Percentiles rank a stretch among this genome's conserved stretches.
Conservation (phyloP, 2,113 vertebrate genomes). For the Mungos mungo region DNA sequence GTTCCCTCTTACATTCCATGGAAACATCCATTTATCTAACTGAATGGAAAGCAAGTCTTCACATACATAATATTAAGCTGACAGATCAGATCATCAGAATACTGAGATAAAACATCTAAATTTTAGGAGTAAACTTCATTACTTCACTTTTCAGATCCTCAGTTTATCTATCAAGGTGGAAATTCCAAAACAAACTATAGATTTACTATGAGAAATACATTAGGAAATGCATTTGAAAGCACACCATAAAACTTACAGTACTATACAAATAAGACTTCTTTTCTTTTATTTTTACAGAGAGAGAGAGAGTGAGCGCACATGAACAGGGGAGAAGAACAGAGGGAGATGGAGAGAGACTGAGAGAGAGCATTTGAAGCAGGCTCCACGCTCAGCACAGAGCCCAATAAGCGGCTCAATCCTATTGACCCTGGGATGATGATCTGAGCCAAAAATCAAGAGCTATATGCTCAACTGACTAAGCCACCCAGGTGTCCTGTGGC, state of each 20-base stretch:
- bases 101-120: not conserved
- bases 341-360: too few species aligned
- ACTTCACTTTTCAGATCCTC: not conserved
- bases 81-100: not conserved
- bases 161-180: not conserved
- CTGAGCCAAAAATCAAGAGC: too few species aligned
- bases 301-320: too few species aligned
- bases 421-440: too few species aligned
- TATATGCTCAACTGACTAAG: too few species aligned
- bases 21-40: not conserved
- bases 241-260: not conserved
- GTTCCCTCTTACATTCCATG: not conserved
- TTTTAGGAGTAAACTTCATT: not conserved
- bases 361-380: too few species aligned
- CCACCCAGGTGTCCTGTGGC: too few species aligned
- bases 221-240: not conserved
- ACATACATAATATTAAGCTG: not conserved
- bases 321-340: too few species aligned
- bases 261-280: not conserved
- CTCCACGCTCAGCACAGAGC: too few species aligned
- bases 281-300: too few species aligned
- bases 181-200: not conserved
- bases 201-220: not conserved
- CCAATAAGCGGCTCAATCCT: too few species aligned
- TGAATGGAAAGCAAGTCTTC: not conserved